phyloP scores from a whole-genome alignment of 2,797 vertebrate genomes.

The Lutra lutra region DNA sequence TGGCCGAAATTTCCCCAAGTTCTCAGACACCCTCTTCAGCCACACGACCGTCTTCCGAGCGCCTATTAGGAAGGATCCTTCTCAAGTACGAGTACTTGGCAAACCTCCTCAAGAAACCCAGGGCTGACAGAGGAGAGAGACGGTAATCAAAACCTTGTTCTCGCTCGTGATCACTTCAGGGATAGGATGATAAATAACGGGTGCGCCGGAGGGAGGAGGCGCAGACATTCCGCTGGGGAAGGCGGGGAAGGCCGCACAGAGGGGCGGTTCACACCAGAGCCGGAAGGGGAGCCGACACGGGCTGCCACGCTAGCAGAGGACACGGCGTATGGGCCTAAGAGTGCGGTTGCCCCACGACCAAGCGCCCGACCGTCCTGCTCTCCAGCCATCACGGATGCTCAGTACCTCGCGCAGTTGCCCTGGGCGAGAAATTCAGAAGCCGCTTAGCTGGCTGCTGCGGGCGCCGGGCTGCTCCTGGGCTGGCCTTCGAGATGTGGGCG shows the following conservation, averaged over 20 bases:
- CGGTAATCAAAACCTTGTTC: background rate
- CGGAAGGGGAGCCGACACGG: background rate
- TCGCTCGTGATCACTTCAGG: background rate
- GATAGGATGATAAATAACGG: background rate
- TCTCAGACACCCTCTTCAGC: background rate
- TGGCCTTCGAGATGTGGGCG: background rate
- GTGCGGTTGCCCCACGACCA: background rate
- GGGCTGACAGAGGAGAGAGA: background rate
- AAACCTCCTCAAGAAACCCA: background rate
- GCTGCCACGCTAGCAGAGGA: background rate
- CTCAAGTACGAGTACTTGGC: background rate
- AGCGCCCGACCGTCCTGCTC: background rate
- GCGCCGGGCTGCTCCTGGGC: background rate
- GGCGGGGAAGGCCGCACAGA: background rate
- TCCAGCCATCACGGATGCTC: background rate
- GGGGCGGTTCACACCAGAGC: background rate
- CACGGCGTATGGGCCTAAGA: background rate
- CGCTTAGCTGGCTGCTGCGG: background rate
- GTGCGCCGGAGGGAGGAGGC: background rate
- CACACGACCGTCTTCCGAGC: background rate
- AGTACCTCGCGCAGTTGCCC: background rate
- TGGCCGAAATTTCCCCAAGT: background rate
- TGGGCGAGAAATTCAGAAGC: background rate
- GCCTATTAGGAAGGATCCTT: background rate
- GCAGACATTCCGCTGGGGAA: background rate